These are phyloP conservation scores for Australoheros facetus DNA, from an alignment of 2,797 vertebrate species.

Conservation along the genomic window DNA sequence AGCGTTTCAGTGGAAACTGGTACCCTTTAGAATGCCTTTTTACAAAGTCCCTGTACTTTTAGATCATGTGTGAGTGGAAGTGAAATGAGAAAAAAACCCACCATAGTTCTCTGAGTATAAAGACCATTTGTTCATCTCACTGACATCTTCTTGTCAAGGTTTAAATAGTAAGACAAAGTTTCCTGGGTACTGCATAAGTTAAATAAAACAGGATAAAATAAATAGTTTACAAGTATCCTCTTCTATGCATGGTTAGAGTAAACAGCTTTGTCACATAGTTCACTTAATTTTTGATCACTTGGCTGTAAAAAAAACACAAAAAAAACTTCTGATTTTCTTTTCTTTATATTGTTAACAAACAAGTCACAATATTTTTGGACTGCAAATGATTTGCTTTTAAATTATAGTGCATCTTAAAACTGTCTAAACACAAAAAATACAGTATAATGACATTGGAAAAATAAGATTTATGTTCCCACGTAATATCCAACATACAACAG, in stretches of 20 bases:
- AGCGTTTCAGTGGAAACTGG: not conserved
- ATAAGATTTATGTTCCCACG: not conserved
- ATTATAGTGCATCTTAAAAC: too few species aligned
- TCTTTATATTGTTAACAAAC: not conserved
- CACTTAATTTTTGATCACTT: not conserved
- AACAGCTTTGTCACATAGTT: not conserved
- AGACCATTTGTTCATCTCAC: not conserved
- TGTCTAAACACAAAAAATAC: not conserved
- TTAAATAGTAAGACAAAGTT: not conserved
- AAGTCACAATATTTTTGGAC: not conserved
- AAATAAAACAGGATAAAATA: too few species aligned
- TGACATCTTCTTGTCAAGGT: not conserved
- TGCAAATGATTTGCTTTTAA: not conserved
- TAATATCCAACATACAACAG: not conserved
- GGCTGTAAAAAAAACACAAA: not conserved
- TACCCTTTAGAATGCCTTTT: not conserved
- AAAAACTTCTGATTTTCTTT: not conserved
- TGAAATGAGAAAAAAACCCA: not conserved
- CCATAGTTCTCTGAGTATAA: not conserved
- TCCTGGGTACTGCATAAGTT: too few species aligned
- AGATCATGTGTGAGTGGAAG: not conserved
- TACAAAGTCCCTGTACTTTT: not conserved
- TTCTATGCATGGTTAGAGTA: not conserved
- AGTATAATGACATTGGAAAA: not conserved
- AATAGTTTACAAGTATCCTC: too few species aligned